A percentile compares a stretch with the other conserved stretches of the same genome.
phyloP scores from a whole-genome alignment of 2,888 invertebrate genomes.

The Plebejus argus region DNA sequence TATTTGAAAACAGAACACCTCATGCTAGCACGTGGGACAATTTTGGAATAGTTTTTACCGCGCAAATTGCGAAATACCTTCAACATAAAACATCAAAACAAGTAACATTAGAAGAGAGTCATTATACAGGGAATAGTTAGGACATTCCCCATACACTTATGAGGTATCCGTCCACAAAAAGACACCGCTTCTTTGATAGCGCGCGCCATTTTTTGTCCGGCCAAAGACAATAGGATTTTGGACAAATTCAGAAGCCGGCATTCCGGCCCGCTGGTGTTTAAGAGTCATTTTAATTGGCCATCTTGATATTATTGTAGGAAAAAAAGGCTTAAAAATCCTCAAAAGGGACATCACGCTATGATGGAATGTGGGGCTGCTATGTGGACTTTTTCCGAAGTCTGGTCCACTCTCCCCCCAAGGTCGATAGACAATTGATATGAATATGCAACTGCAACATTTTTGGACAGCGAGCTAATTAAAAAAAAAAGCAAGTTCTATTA shows the following conservation, averaged over 20 bases:
- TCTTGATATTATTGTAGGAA: constrained; percentile 57
- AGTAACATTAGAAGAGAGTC: constrained; percentile 49
- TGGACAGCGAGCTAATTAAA: background rate
- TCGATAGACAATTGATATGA: constrained; percentile 7
- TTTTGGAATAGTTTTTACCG: constrained; percentile 24
- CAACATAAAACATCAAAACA: constrained; percentile 20
- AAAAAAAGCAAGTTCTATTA: no score
- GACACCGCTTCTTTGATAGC: constrained; percentile 63
- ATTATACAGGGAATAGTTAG: constrained; percentile 59
- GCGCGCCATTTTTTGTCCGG: constrained; percentile 57
- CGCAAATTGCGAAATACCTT: constrained; percentile 24
- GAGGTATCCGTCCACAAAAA: constrained; percentile 64
- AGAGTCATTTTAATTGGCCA: constrained; percentile 76
- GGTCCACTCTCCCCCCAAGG: background rate
- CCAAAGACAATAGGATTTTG: constrained; percentile 67
- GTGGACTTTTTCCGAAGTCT: constrained; percentile 31
- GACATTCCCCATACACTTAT: constrained; percentile 69
- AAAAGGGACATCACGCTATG: constrained; percentile 61
- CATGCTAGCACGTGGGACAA: background rate
- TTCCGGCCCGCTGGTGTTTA: constrained; percentile 70
- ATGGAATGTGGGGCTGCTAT: constrained; percentile 59
- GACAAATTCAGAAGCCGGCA: constrained; percentile 70
- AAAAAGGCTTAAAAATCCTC: constrained; percentile 53
- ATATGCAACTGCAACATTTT: constrained; percentile 1
- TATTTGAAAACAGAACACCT: constrained; percentile 23